A percentile compares a stretch with the other conserved stretches of the same genome.
Evolutionary conservation across 2,113 vertebrate genomes (phyloP).

Genomic region (Xiphias gladius): DNA sequence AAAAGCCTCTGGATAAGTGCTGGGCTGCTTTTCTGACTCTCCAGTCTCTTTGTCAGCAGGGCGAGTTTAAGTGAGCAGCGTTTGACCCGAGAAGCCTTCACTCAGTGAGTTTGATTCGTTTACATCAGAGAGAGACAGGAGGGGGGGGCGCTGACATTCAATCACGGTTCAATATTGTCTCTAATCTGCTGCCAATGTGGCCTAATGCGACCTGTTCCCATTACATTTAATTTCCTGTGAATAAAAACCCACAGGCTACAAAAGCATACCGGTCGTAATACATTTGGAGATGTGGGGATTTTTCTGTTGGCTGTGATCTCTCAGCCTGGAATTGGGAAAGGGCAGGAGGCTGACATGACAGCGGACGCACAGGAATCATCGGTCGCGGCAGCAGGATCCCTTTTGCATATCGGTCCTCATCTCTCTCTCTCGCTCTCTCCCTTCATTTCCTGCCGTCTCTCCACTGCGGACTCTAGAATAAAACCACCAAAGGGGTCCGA

Average conservation of each 20-base stretch:
- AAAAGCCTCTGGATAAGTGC: background rate
- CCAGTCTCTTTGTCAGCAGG: no score
- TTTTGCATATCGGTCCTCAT: background rate
- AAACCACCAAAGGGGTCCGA: background rate
- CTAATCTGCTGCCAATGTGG: background rate
- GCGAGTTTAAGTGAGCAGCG: background rate
- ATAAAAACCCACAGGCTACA: background rate
- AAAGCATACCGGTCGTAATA: background rate
- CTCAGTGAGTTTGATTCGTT: background rate
- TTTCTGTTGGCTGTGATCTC: background rate
- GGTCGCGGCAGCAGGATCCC: background rate
- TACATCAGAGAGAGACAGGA: constrained; percentile 8
- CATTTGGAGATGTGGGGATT: background rate
- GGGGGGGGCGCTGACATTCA: background rate
- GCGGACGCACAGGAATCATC: background rate
- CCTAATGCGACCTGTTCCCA: background rate
- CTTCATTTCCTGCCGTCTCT: background rate
- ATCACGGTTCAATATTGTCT: background rate
- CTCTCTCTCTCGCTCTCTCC: background rate
- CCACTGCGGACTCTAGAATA: background rate
- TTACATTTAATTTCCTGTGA: constrained; percentile 4
- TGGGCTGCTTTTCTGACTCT: no score
- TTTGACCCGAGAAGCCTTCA: background rate
- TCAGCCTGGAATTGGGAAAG: background rate
- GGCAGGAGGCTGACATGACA: background rate